A percentile compares a stretch with the other conserved stretches of the same genome.
These are phyloP conservation scores for Trypoxylon attenuatum DNA, from an alignment of 2,888 invertebrate species.

Conservation along the genomic window DNA sequence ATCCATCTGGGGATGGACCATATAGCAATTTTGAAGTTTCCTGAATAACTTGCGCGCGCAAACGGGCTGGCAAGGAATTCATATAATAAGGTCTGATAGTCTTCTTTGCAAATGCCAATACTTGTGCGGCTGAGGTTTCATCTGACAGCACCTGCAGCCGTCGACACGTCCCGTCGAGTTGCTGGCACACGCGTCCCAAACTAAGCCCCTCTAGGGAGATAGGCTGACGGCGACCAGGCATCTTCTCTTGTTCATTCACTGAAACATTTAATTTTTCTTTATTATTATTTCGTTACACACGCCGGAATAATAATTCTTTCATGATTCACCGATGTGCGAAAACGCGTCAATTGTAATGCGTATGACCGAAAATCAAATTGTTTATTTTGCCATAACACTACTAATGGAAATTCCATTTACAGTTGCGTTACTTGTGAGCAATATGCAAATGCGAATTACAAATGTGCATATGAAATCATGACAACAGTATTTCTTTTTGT, in stretches of 20 bases:
- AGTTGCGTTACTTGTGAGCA: not conserved
- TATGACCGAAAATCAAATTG: too few relatives aligned
- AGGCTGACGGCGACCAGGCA: slow-evolving; percentile 73
- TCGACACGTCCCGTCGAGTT: slow-evolving; percentile 72
- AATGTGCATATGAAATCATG: too few relatives aligned
- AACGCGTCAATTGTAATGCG: too few relatives aligned
- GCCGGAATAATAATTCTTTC: not conserved
- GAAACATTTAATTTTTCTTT: slow-evolving; percentile 36
- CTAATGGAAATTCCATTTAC: slow-evolving; percentile 1
- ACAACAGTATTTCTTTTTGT: too few relatives aligned
- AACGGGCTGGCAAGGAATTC: slow-evolving; percentile 68
- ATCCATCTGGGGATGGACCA: slow-evolving; percentile 68
- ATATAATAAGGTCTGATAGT: slow-evolving; percentile 72
- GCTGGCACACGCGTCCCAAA: slow-evolving; percentile 71
- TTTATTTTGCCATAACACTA: not conserved
- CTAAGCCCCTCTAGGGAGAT: slow-evolving; percentile 70
- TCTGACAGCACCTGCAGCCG: slow-evolving; percentile 72
- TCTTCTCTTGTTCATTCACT: slow-evolving; percentile 65
- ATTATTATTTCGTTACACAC: too few relatives aligned
- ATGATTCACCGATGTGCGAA: not conserved
- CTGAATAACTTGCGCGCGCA: slow-evolving; percentile 70
- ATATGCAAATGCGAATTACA: not conserved
- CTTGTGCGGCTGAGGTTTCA: slow-evolving; percentile 69
- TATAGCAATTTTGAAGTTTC: slow-evolving; percentile 70
- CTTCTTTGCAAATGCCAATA: slow-evolving; percentile 67